Evolutionary conservation across 2,113 vertebrate genomes (phyloP).

Genomic region (Menura novaehollandiae): DNA sequence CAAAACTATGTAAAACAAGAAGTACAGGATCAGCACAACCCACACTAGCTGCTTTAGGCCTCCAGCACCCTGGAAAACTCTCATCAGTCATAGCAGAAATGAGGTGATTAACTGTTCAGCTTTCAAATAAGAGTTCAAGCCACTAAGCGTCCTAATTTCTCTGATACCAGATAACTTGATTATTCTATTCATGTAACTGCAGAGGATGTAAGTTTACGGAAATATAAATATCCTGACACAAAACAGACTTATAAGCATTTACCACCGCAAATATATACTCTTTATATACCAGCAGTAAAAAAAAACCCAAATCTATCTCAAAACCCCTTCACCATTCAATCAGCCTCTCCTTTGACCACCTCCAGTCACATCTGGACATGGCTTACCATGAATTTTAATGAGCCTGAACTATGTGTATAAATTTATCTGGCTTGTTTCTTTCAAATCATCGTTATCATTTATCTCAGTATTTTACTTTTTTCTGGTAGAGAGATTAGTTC

Average conservation of each 20-base stretch:
- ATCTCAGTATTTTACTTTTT: not conserved
- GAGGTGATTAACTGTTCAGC: not conserved
- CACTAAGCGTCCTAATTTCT: not conserved
- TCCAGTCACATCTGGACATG: not conserved
- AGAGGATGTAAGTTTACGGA: not conserved
- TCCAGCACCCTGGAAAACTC: not conserved
- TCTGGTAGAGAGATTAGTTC: not conserved
- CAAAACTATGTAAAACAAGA: not conserved
- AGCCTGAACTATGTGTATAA: not conserved
- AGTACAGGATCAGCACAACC: not conserved
- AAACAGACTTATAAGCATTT: not conserved
- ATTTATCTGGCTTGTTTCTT: not conserved
- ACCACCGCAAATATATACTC: not conserved
- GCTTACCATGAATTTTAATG: not conserved
- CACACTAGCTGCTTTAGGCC: not conserved
- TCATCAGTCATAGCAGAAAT: not conserved
- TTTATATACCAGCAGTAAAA: not conserved
- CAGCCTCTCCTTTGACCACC: not conserved
- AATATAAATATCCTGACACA: not conserved
- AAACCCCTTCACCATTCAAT: not conserved
- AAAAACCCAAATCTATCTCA: not conserved
- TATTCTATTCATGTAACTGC: not conserved
- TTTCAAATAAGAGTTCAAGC: not conserved
- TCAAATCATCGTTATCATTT: not conserved
- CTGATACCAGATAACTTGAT: not conserved